These are phyloP conservation scores for Papilio helenus DNA, from an alignment of 1,140 invertebrate genomes.

Conservation along the genomic window DNA sequence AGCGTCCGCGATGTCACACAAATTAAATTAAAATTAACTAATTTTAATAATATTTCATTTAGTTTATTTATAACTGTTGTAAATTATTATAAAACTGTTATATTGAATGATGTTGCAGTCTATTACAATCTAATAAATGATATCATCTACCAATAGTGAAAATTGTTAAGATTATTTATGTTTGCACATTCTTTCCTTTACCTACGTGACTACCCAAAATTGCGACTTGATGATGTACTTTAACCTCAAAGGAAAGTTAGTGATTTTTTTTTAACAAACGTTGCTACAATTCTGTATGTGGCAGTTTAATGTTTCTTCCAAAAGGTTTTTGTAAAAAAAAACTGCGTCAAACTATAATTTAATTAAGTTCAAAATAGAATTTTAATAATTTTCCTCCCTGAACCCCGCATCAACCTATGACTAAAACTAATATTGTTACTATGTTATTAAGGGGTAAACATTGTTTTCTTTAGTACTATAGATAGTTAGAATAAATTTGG, in stretches of 20 bases:
- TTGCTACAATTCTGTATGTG: too few relatives aligned
- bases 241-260: not conserved
- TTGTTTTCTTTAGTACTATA: not conserved
- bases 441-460: not conserved
- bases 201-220: not conserved
- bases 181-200: not conserved
- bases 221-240: not conserved
- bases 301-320: too few relatives aligned
- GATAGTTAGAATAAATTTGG: conserved; percentile 55
- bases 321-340: too few relatives aligned
- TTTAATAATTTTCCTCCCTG: too few relatives aligned
- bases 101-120: not conserved
- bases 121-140: not conserved
- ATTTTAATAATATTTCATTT: not conserved
- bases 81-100: not conserved
- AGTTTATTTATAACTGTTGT: not conserved
- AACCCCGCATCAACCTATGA: not conserved
- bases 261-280: too few relatives aligned
- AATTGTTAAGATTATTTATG: not conserved
- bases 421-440: not conserved
- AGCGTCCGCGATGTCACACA: not conserved
- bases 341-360: too few relatives aligned
- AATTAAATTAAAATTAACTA: not conserved
- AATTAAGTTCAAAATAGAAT: too few relatives aligned
- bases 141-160: not conserved